Evolutionary conservation across 1,140 invertebrate genomes (phyloP).

Genomic region (Eriosoma lanigerum): DNA sequence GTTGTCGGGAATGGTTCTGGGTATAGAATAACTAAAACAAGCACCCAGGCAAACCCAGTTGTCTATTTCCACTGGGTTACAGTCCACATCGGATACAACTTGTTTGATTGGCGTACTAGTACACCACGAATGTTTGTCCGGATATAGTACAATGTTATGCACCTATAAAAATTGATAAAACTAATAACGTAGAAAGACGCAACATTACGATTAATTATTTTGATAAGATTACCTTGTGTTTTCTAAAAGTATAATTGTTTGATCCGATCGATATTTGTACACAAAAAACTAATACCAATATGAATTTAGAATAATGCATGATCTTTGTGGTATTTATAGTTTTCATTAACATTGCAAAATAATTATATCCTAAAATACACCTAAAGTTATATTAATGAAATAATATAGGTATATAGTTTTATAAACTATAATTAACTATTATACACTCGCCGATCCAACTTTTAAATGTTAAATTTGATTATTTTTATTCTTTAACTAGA

Average conservation of each 20-base stretch:
- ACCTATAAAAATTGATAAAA: conserved; percentile 60
- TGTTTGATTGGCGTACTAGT: conserved; percentile 69
- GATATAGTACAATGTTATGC: conserved; percentile 70
- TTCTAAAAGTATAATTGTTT: neutral
- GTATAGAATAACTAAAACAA: conserved; percentile 71
- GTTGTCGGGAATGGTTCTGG: conserved; percentile 66
- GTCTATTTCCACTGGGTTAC: conserved; percentile 66
- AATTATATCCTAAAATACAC: neutral
- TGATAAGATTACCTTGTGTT: neutral
- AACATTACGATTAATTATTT: neutral
- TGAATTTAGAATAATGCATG: neutral
- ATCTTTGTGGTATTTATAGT: neutral
- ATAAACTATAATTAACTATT: too few species aligned
- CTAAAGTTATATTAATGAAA: too few species aligned
- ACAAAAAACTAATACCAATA: neutral
- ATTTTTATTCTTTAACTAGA: too few species aligned
- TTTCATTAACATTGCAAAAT: neutral
- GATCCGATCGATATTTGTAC: neutral
- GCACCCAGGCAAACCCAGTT: conserved; percentile 72
- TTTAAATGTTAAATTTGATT: too few species aligned
- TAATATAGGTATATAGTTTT: too few species aligned
- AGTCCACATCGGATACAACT: conserved; percentile 66
- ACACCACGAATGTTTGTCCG: conserved; percentile 71
- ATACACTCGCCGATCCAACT: too few species aligned
- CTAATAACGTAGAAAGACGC: neutral